phyloP scores from a whole-genome alignment of 2,797 vertebrate species.

The Mormyrus hasselquistii region DNA sequence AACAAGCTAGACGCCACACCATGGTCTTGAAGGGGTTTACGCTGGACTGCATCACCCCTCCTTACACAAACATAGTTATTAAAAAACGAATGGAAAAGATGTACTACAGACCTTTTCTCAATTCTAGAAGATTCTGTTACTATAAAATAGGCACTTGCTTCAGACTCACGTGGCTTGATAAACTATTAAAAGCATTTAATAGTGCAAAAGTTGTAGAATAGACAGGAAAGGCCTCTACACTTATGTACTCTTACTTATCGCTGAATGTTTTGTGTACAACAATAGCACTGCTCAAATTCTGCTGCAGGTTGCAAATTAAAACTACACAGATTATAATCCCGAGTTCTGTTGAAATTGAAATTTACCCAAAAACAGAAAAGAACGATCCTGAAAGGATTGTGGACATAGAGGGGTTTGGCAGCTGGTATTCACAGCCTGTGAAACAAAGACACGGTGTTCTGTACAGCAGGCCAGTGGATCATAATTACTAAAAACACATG shows the following conservation, averaged over 20 bases:
- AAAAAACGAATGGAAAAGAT: neutral
- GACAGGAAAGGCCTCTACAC: neutral
- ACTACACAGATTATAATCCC: neutral
- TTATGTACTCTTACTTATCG: neutral
- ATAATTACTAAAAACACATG: neutral
- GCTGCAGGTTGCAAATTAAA: neutral
- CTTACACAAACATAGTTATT: neutral
- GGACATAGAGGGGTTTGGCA: neutral
- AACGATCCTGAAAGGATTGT: neutral
- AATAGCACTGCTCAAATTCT: neutral
- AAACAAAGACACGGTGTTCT: neutral
- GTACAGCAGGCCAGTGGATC: neutral
- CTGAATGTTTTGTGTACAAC: neutral
- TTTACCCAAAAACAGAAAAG: neutral
- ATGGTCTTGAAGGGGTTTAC: neutral
- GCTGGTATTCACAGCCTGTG: neutral
- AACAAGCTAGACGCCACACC: neutral
- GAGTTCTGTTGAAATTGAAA: neutral
- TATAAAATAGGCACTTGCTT: neutral
- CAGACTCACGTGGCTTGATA: neutral
- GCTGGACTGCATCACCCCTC: neutral
- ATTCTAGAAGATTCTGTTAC: neutral
- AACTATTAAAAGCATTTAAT: slow-evolving; percentile 7
- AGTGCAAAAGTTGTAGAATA: neutral
- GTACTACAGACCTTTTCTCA: neutral